Evolutionary conservation across 2,797 vertebrate species (phyloP), one percentile per base, ranked within the genome.

Genomic region (Karalla daura): DNA sequence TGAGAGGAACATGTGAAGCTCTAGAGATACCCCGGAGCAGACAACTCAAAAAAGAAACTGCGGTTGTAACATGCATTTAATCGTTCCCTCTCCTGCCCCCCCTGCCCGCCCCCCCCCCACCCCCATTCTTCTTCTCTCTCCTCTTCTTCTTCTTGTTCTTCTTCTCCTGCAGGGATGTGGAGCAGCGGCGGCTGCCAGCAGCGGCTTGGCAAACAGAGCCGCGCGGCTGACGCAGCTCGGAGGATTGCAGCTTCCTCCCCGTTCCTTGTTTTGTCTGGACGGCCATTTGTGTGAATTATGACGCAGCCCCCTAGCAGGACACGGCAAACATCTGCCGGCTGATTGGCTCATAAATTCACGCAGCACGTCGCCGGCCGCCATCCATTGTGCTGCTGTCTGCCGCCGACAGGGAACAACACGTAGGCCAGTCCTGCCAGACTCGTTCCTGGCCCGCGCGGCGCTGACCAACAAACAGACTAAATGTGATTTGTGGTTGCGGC

Each of bases 271-370:
- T 77, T 74, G 76, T 83, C 61, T 78, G 67, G 76, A 75, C 45
- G 49, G 68, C 70, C 70, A 74, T 83, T 85, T 81, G 52, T 65
- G 70, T 91, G 89, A 92, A 89, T 90, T 89, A 91, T 86, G 88
- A 80, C 67, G 79, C 45, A 41, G 64, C 80, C 77, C n/a, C 54
- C 51, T 32, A 75, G 80, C 81, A 51, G 81, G 80, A 81, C 81
- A 81, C 59, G 46, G 74, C 82, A 88, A 89, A 90, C 88, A 90
- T 90, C 85, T 91, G 88, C 74, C 76, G 35, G 74, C 72, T 77
- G 88, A 90, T 87, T 90, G 84, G 86, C 88, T 88, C 87, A 78
- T 91, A 91, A 90, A 91, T 92, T 84, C 76, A 75, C 2, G 9
- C 51, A 32, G 58, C 76, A 69, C 33, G 51, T 69, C 41, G 37